Base-by-base conservation (phyloP, 2,113 vertebrate species). In the Ophthalmolycus amberensis region DNA sequence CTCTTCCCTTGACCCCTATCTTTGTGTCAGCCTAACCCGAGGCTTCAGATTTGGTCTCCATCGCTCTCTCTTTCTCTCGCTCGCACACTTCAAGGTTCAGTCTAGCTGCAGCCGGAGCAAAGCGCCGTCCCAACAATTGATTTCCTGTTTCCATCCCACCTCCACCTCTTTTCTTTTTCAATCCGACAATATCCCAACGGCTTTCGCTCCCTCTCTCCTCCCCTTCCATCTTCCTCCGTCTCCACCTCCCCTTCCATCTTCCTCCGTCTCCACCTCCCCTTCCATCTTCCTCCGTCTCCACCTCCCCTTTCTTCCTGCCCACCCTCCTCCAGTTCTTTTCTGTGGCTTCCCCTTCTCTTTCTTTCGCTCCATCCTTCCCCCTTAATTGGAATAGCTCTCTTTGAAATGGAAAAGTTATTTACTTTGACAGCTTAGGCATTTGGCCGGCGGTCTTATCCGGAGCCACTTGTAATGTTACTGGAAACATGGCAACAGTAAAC, bases 351-450 rank as follows among this genome's bases (percentile, higher is more conserved):
- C 79, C 67, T 65, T 80, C 62, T 67, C 79, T 75, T 85, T 92
- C 76, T 86, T 72, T 63, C 20, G 38, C 85, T 85, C 75, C 68
- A 44, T 84, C 72, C 82, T 80, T 77, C 81, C 81, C 85, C 75
- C 82, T 86, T 88, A 90, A 92, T 92, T 90, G 81, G 85, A 88
- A 90, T 78, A 73, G 80, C 74, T 87, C 85, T 86, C 90, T 91
- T 93, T 90, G 90, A 93, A 91, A 93, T 90, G 84, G 90, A 91
- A 92, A 92, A 85, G 86, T 88, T 88, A 91, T 93, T 91, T 91
- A 89, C 89, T 90, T 82, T 91, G 92, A 91, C 90, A 91, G 87
- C 83, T 80, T 25, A 84, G 82, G 86, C 88, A 81, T 92, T 93
- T 91, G 87, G 88, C 80, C 77, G 69, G 79, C 59, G 74, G 82